A percentile compares a stretch with the other conserved stretches of the same genome.
Evolutionary conservation across 2,113 vertebrate genomes (phyloP).

Genomic region (Gasterosteus aculeatus): DNA sequence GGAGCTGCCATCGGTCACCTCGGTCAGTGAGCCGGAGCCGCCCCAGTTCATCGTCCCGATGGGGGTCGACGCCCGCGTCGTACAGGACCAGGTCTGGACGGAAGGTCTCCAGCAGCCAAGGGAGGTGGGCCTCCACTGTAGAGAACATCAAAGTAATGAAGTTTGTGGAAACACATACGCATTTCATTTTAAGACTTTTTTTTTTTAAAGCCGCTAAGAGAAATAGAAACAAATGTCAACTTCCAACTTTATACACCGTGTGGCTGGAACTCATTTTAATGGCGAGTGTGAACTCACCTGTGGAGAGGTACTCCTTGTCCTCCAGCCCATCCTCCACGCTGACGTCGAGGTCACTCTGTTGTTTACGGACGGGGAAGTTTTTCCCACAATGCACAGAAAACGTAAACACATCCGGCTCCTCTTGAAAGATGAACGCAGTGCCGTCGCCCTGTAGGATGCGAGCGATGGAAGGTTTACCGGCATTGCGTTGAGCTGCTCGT

Average conservation of each 20-base stretch:
- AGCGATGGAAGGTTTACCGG: not conserved
- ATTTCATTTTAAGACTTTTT: not conserved
- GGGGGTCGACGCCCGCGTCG: slow-evolving; percentile 72
- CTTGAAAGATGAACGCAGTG: slow-evolving; percentile 74
- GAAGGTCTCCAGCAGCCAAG: slow-evolving; percentile 69
- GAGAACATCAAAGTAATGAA: not conserved
- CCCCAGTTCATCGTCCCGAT: slow-evolving; percentile 71
- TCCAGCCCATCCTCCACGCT: slow-evolving; percentile 62
- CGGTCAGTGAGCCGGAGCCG: slow-evolving; percentile 68
- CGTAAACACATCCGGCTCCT: slow-evolving; percentile 72
- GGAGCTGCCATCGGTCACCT: slow-evolving; percentile 35
- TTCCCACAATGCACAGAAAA: slow-evolving; percentile 76
- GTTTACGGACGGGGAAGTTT: slow-evolving; percentile 73
- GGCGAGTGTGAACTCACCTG: slow-evolving; percentile 35
- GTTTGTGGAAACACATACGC: not conserved
- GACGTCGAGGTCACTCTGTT: slow-evolving; percentile 72
- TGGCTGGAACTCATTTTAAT: not conserved
- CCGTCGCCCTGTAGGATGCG: slow-evolving; percentile 67
- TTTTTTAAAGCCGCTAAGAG: not conserved
- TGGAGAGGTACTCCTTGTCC: slow-evolving; percentile 67
- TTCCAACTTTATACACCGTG: not conserved
- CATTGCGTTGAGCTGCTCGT: not conserved
- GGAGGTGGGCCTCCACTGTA: slow-evolving; percentile 67
- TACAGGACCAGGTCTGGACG: slow-evolving; percentile 71
- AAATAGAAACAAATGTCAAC: not conserved